Base-by-base conservation (phyloP, 2,797 vertebrate genomes). In the Lutjanus campechanus region DNA sequence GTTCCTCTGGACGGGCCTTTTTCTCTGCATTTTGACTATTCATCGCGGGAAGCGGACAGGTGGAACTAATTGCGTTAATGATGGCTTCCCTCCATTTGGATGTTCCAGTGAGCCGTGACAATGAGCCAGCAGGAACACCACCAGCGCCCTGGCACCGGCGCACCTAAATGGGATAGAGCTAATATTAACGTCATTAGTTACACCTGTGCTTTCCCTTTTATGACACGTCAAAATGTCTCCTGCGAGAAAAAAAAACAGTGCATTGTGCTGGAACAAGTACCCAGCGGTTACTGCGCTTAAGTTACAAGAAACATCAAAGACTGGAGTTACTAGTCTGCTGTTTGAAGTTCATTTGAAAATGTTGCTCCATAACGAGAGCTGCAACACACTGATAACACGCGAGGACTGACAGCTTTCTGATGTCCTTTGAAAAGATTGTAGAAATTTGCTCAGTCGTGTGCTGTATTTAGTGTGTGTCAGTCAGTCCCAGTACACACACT, bases 81-180 rank as follows among this genome's bases (percentile, higher is more conserved):
- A 49, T 80, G 66, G 66, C 65, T 77, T 67, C 40, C 29, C 10
- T 88, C 75, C 60, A 78, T 76, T 66, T 77, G 56, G 61, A 69
- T 67, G 29, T 76, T 60, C 60, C 79, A 65, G 20, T 22, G 12
- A 46, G 47, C 40, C 11, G 7, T 22, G 58, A 61, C 25, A 25
- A 44, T 11, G 49, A 77, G 77, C 69, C 79, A 77, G 58, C 66
- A 55, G 76, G 65, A 71, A 60, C 56, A 40, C 41, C 65, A 77
- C 69, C 73, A 73, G 41, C n/a, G 29, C 54, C 22, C 43, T 25
- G 66, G 41, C 59, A 41, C 53, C 68, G 62, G 62, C 41, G 19
- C 17, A 40, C 5, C 17, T 12, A 29, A 50, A 59, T 59, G 13
- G 17, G 29, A 73, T 53, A 5, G 59, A 67, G 40, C 56, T n/a